phyloP scores from a whole-genome alignment of 2,888 invertebrate species.

The Galerucella calmariensis region DNA sequence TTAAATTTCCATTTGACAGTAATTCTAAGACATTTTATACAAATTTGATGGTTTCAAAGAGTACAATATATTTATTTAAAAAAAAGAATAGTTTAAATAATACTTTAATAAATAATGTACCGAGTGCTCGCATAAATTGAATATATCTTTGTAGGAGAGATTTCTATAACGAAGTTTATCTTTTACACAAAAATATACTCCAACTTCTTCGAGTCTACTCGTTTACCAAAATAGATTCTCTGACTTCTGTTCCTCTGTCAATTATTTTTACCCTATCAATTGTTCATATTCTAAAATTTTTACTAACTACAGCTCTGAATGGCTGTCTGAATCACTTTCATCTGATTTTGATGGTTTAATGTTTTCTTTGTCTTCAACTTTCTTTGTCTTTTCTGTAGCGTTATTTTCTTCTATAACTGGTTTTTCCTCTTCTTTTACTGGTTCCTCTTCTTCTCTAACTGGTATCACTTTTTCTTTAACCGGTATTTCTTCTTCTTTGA shows the following conservation, averaged over 20 bases:
- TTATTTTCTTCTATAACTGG: not conserved
- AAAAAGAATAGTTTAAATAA: conserved; percentile 14
- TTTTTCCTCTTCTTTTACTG: conserved; percentile 33
- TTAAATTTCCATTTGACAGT: not conserved
- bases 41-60: not conserved
- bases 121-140: not conserved
- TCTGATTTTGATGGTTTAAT: conserved; percentile 49
- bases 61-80: conserved; percentile 16
- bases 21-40: not conserved
- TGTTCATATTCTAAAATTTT: conserved; percentile 35
- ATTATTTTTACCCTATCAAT: conserved; percentile 29
- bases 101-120: conserved; percentile 18
- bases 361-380: conserved; percentile 34
- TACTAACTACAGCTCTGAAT: conserved; percentile 57
- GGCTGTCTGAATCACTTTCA: conserved; percentile 49
- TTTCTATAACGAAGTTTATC: not conserved
- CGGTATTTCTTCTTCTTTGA: conserved; percentile 39
- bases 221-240: not conserved
- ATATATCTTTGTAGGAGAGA: not conserved
- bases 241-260: conserved; percentile 11
- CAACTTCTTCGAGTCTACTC: not conserved
- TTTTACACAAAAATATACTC: not conserved
- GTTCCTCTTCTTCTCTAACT: conserved; percentile 21
- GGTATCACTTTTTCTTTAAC: conserved; percentile 34
- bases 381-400: conserved; percentile 2